Evolutionary conservation across 2,888 invertebrate species (phyloP).

Genomic region (Parapristionchus giblindavisi): DNA sequence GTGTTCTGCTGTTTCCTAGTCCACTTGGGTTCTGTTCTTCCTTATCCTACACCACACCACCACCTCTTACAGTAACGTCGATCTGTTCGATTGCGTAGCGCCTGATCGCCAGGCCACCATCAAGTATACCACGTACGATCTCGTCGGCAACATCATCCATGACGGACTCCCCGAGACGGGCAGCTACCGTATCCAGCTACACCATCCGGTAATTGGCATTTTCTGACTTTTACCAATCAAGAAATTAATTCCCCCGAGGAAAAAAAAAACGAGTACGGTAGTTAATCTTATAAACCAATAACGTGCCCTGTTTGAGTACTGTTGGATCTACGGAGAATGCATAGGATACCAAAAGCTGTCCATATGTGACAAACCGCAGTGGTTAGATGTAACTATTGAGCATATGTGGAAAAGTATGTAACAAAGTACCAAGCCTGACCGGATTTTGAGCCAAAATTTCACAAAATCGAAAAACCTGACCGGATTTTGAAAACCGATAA

Average conservation of each 20-base stretch:
- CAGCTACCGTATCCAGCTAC: constrained; percentile 90
- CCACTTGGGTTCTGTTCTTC: too few species aligned
- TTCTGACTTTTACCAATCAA: too few species aligned
- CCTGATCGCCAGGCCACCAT: constrained; percentile 79
- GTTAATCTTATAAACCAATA: background rate
- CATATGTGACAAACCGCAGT: constrained; percentile 38
- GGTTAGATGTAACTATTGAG: constrained; percentile 45
- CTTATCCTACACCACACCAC: background rate
- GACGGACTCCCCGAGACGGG: constrained; percentile 95
- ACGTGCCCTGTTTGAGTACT: constrained; percentile 1
- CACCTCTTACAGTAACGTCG: constrained; percentile 83
- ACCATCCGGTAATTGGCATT: constrained; percentile 80
- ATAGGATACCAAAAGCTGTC: constrained; percentile 46
- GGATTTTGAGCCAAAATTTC: background rate
- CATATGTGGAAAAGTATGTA: constrained; percentile 35
- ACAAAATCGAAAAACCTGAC: too few species aligned
- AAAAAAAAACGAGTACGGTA: background rate
- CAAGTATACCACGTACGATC: constrained; percentile 87
- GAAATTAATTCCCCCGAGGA: background rate
- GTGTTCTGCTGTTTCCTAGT: too few species aligned
- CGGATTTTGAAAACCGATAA: too few species aligned
- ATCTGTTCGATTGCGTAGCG: constrained; percentile 92
- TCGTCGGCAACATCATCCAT: constrained; percentile 98
- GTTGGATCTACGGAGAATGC: constrained; percentile 44
- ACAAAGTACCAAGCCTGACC: background rate